Conservation (phyloP, 2,797 vertebrate genomes). For the Champsocephalus gunnari region DNA sequence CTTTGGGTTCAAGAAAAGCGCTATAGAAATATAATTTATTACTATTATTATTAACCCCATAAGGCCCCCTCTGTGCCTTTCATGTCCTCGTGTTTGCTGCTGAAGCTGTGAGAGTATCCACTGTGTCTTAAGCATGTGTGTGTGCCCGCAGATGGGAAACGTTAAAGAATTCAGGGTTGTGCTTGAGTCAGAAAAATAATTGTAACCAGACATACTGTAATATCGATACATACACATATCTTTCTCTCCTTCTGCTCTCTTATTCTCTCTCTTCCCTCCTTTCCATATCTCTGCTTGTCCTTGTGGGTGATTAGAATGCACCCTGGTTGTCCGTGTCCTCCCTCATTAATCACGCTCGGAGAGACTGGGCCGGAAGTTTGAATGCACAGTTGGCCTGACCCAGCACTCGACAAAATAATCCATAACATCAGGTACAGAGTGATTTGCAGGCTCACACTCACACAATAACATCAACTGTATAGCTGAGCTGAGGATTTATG, state of each 20-base stretch:
- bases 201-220: constrained; percentile 36
- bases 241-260: constrained; percentile 7
- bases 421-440: constrained; percentile 46
- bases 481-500: constrained; percentile 33
- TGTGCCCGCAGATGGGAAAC: constrained; percentile 13
- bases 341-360: constrained; percentile 82
- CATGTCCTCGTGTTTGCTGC: constrained; percentile 64
- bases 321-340: constrained; percentile 68
- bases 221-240: constrained; percentile 37
- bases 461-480: constrained; percentile 29
- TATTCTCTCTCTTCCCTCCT: constrained; percentile 6
- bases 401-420: constrained; percentile 53
- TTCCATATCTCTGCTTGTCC: constrained; percentile 67
- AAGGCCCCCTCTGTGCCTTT: constrained; percentile 67
- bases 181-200: constrained; percentile 28
- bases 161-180: constrained; percentile 16
- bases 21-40: too few relatives aligned
- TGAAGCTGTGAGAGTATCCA: constrained; percentile 48
- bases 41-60: constrained; percentile 36
- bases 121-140: constrained; percentile 9
- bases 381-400: constrained; percentile 75
- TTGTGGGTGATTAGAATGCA: constrained; percentile 82
- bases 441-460: constrained; percentile 5
- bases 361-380: constrained; percentile 64
- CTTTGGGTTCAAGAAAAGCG: too few relatives aligned